Conservation (phyloP, 92 coral and sea anemone genomes). For the Parazoanthus atlanticus region DNA sequence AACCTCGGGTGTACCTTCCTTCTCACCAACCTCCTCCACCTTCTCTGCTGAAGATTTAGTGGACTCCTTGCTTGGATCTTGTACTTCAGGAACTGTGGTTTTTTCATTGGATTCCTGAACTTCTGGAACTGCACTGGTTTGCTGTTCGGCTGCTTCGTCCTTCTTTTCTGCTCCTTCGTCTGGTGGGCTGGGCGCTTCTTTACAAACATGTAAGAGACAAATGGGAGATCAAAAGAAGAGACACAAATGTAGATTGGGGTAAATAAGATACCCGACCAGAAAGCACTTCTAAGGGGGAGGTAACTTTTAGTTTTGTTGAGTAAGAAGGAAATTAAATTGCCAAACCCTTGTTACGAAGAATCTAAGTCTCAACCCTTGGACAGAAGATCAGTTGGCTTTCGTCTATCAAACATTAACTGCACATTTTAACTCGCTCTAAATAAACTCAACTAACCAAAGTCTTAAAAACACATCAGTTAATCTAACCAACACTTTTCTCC, state of each 20-base stretch:
- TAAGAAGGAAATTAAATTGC: no score
- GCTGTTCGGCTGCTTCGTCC: constrained; percentile 9
- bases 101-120: background rate
- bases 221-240: background rate
- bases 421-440: no score
- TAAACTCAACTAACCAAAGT: no score
- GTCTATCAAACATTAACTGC: no score
- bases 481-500: no score
- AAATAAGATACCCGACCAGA: no score
- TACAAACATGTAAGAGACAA: background rate
- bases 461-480: no score
- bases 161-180: background rate
- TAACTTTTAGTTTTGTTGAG: background rate
- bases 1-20: constrained; percentile 30
- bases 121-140: background rate
- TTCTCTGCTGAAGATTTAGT: background rate
- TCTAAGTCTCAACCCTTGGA: no score
- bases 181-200: background rate
- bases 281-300: background rate
- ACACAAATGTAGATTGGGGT: no score
- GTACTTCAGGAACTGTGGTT: background rate
- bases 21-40: background rate
- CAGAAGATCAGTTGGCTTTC: no score
- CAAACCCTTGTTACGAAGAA: no score
- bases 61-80: background rate